Percentiles rank a stretch among this genome's conserved stretches.
These are phyloP conservation scores for Hypselothyrea guttata DNA, from an alignment of 2,888 invertebrate species.

Conservation along the genomic window DNA sequence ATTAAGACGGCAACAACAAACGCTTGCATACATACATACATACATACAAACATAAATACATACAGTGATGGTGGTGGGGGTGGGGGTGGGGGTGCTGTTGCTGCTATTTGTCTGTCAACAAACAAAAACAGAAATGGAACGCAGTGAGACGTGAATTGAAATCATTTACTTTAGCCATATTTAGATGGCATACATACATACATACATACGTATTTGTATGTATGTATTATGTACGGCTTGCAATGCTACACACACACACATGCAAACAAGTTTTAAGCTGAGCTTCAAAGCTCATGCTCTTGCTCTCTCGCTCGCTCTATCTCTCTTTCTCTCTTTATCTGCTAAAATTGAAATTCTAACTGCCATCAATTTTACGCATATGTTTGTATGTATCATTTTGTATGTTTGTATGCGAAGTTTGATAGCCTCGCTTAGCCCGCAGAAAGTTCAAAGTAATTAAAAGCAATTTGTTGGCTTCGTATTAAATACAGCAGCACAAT, in stretches of 20 bases:
- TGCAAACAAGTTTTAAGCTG: constrained; percentile 46
- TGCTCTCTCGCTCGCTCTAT: too few species aligned
- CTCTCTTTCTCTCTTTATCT: too few species aligned
- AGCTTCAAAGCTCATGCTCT: constrained; percentile 29
- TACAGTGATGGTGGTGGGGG: neutral
- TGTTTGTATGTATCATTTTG: neutral
- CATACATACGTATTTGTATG: constrained; percentile 2
- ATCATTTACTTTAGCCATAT: constrained; percentile 56
- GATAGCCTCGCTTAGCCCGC: constrained; percentile 6
- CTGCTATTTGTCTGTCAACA: constrained; percentile 45
- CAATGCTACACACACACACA: constrained; percentile 12
- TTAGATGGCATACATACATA: constrained; percentile 12
- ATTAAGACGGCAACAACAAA: constrained; percentile 47
- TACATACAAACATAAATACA: constrained; percentile 5
- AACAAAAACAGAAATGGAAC: constrained; percentile 45
- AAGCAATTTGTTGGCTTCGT: constrained; percentile 18
- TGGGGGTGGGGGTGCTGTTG: constrained; percentile 4
- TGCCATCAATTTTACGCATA: constrained; percentile 30
- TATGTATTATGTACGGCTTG: too few species aligned
- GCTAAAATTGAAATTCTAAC: constrained; percentile 46
- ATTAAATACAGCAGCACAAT: constrained; percentile 5
- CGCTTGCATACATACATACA: too few species aligned
- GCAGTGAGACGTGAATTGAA: constrained; percentile 62
- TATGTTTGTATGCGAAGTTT: constrained; percentile 17
- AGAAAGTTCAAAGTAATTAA: constrained; percentile 50